These are phyloP conservation scores for Chauna torquata DNA, from an alignment of 2,113 vertebrate species.

Conservation along the genomic window DNA sequence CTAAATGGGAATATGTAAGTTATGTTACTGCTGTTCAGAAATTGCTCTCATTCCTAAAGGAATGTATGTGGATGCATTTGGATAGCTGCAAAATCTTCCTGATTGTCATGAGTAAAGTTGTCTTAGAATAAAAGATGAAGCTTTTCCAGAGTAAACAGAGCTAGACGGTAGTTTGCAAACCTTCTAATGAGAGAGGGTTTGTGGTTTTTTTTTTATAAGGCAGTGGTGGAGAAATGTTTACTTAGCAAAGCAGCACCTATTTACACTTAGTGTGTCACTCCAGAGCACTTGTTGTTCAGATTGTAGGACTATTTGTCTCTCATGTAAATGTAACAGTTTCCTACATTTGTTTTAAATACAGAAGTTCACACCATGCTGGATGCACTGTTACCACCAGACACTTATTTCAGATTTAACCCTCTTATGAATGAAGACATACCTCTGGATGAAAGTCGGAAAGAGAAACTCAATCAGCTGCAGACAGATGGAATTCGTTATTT, in stretches of 20 bases:
- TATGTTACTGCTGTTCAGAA: neutral
- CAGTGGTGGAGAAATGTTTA: neutral
- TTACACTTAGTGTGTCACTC: neutral
- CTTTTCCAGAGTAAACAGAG: neutral
- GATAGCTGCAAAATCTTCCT: neutral
- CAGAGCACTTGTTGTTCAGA: neutral
- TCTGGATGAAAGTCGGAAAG: conserved; percentile 92
- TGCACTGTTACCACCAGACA: conserved; percentile 87
- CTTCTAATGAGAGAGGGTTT: neutral
- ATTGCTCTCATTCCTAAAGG: neutral
- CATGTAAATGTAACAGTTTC: neutral
- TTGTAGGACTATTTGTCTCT: neutral
- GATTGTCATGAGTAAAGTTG: neutral
- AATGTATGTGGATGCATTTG: neutral
- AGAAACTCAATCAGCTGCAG: conserved; percentile 89
- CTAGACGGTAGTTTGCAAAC: neutral
- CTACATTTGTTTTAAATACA: conserved; percentile 65
- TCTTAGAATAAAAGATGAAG: neutral
- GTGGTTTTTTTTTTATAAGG: neutral
- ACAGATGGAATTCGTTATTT: conserved; percentile 87
- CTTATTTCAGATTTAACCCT: conserved; percentile 97
- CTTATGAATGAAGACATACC: conserved; percentile 90
- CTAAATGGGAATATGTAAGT: neutral
- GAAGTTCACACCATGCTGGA: conserved; percentile 96
- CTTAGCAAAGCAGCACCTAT: neutral